Percentiles rank a stretch among this genome's conserved stretches.
These are phyloP conservation scores for Caracal caracal DNA, from an alignment of 2,113 vertebrate genomes.

Conservation along the genomic window DNA sequence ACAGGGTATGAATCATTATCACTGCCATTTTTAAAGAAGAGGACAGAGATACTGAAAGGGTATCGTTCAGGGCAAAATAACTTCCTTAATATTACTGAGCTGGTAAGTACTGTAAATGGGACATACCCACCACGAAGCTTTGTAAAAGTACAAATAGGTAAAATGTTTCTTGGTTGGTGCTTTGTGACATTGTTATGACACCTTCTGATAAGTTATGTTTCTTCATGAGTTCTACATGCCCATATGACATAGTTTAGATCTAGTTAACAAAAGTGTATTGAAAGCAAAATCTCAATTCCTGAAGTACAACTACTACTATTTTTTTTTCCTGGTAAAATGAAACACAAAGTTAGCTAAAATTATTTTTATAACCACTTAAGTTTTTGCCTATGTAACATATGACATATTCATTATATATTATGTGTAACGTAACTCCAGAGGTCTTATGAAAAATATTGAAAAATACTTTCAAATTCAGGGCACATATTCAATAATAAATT, in stretches of 20 bases:
- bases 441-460: neutral
- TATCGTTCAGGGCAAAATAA: neutral
- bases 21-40: neutral
- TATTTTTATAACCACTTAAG: neutral
- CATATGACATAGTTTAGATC: neutral
- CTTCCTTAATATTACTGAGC: neutral
- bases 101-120: neutral
- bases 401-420: neutral
- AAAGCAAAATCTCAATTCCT: neutral
- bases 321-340: neutral
- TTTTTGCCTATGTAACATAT: neutral
- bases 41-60: neutral
- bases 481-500: neutral
- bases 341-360: neutral
- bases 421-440: neutral
- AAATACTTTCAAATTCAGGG: neutral
- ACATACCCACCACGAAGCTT: neutral
- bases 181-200: neutral
- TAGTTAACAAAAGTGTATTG: neutral
- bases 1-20: neutral
- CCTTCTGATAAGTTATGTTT: neutral
- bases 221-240: neutral
- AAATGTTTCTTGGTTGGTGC: neutral
- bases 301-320: neutral
- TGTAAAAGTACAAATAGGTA: neutral